Evolutionary conservation across 1,140 invertebrate species (phyloP).

Genomic region (Bombyx mori): ASM3026992v2 NC_085132.1:11066501-11067000

Average conservation of each 20-base stretch:
- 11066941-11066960: conserved; percentile 62
- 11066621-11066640: conserved; percentile 42
- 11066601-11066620: conserved; percentile 51
- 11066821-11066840: too few relatives aligned
- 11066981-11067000: conserved; percentile 53
- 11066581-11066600: conserved; percentile 57
- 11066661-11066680: conserved; percentile 57
- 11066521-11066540: conserved; percentile 55
- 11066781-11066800: too few relatives aligned
- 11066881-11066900: conserved; percentile 10
- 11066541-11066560: conserved; percentile 52
- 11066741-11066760: too few relatives aligned
- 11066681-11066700: not conserved
- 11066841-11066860: too few relatives aligned
- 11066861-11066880: too few relatives aligned
- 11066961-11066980: conserved; percentile 61
- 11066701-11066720: too few relatives aligned
- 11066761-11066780: too few relatives aligned
- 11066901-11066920: conserved; percentile 35
- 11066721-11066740: too few relatives aligned
- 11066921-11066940: conserved; percentile 26
- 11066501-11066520: conserved; percentile 56
- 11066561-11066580: conserved; percentile 54
- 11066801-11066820: too few relatives aligned
- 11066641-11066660: conserved; percentile 52